A percentile compares a stretch with the other conserved stretches of the same genome.
Conservation (phyloP, 2,113 vertebrate species). For the Ochotona princeps region DNA sequence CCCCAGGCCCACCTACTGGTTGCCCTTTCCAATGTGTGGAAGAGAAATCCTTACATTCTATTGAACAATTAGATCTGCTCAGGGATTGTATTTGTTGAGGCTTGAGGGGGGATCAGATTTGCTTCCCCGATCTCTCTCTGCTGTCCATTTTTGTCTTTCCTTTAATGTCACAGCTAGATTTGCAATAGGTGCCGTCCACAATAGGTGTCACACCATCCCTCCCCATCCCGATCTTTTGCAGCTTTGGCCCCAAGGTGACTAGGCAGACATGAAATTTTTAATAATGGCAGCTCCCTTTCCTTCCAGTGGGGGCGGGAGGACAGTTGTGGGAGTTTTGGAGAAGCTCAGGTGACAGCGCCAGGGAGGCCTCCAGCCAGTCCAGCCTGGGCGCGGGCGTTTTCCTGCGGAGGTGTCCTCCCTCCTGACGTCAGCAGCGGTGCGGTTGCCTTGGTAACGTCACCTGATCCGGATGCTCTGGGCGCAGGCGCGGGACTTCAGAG, state of each 20-base stretch:
- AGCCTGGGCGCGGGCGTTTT: not conserved
- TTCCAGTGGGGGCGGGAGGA: not conserved
- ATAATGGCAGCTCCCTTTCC: not conserved
- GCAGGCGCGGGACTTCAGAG: not conserved
- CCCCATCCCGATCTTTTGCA: not conserved
- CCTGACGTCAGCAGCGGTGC: conserved; percentile 37
- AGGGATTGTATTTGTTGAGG: not conserved
- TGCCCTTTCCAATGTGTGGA: not conserved
- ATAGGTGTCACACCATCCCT: no score
- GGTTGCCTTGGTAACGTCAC: conserved; percentile 64
- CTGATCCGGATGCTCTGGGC: not conserved
- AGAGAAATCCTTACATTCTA: not conserved
- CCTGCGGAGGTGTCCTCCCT: conserved; percentile 25
- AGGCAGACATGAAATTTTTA: not conserved
- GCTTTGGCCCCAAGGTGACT: not conserved
- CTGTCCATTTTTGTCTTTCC: not conserved
- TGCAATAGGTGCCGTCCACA: no score
- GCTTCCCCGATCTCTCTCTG: not conserved
- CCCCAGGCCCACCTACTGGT: not conserved
- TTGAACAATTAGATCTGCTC: not conserved
- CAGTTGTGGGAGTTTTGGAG: not conserved
- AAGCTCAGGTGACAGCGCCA: not conserved
- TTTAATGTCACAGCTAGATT: not conserved
- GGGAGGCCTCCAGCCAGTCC: not conserved
- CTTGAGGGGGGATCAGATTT: not conserved